These are phyloP conservation scores for Zaprionus inermis DNA, from an alignment of 1,140 invertebrate genomes.

Conservation along the genomic window DNA sequence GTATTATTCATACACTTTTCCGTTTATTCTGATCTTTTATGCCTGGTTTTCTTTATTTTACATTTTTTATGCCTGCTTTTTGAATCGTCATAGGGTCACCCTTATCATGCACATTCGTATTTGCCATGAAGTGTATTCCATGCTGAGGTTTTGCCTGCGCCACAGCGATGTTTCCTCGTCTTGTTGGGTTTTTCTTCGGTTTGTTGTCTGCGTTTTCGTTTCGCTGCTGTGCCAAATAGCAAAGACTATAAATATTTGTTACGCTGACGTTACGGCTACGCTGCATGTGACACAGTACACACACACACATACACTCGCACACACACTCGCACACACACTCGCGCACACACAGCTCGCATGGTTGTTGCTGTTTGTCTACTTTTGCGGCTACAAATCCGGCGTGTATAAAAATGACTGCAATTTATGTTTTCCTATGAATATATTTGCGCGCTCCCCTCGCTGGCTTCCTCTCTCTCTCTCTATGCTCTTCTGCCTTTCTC, in stretches of 20 bases:
- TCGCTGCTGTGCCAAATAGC: slow-evolving; percentile 56
- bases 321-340: slow-evolving; percentile 31
- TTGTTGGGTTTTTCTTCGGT: slow-evolving; percentile 34
- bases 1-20: too few relatives aligned
- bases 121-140: neutral
- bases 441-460: slow-evolving; percentile 51
- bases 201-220: slow-evolving; percentile 43
- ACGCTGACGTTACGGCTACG: slow-evolving; percentile 61
- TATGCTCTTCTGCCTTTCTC: slow-evolving; percentile 8
- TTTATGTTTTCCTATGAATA: slow-evolving; percentile 83
- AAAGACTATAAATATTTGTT: slow-evolving; percentile 80
- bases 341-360: slow-evolving; percentile 17
- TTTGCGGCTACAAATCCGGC: slow-evolving; percentile 76
- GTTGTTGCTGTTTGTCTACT: slow-evolving; percentile 63
- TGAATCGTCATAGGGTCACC: neutral
- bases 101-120: neutral
- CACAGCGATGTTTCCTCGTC: neutral
- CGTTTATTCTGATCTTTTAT: neutral
- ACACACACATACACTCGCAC: slow-evolving; percentile 32
- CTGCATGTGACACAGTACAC: slow-evolving; percentile 47
- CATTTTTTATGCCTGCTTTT: neutral
- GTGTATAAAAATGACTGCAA: slow-evolving; percentile 82
- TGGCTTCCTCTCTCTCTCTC: slow-evolving; percentile 12
- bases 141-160: neutral
- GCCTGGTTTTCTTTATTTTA: neutral